These are phyloP conservation scores for Hypomecis atomaria DNA, from an alignment of 2,888 invertebrate genomes.

Conservation along the genomic window DNA sequence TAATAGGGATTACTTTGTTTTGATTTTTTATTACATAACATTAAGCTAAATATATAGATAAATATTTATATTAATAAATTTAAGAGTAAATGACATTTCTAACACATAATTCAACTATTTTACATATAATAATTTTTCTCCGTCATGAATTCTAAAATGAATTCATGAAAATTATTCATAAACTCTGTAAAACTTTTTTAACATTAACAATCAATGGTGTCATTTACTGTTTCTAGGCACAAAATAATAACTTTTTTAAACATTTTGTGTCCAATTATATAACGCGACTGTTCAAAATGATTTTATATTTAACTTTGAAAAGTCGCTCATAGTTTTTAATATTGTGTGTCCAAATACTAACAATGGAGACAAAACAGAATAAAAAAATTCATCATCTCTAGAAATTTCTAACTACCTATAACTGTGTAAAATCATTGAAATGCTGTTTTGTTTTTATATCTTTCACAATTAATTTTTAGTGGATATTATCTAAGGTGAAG, in stretches of 20 bases:
- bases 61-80: constrained; percentile 34
- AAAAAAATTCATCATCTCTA: background rate
- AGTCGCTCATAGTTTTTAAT: constrained; percentile 53
- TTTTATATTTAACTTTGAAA: constrained; percentile 40
- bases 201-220: background rate
- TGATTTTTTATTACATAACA: constrained; percentile 57
- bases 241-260: constrained; percentile 31
- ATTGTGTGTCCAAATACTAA: constrained; percentile 71
- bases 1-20: constrained; percentile 60
- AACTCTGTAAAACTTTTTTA: no score
- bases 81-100: constrained; percentile 43
- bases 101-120: background rate
- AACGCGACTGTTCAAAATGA: constrained; percentile 16
- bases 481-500: constrained; percentile 68
- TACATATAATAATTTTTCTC: no score
- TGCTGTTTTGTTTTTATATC: constrained; percentile 43
- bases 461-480: constrained; percentile 46
- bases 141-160: no score
- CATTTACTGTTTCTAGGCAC: constrained; percentile 32
- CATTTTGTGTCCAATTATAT: constrained; percentile 35
- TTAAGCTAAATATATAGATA: constrained; percentile 67
- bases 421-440: background rate
- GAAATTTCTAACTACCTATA: background rate
- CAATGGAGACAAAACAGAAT: constrained; percentile 53
- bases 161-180: no score